These are phyloP conservation scores for Glaucidium brasilianum DNA, from an alignment of 2,113 vertebrate species.

Conservation along the genomic window DNA sequence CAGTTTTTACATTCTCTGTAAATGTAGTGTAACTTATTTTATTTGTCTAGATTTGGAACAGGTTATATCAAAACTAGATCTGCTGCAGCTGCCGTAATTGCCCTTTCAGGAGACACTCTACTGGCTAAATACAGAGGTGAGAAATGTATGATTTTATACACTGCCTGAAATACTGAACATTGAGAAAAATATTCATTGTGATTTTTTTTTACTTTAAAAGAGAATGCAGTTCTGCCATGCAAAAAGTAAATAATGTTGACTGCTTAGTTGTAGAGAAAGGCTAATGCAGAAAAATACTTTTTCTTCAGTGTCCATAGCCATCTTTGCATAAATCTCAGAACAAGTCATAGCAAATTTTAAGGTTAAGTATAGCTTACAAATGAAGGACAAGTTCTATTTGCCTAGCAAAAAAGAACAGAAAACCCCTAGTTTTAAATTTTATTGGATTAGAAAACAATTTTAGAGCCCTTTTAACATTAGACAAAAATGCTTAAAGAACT, in stretches of 20 bases:
- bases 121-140: slow-evolving; percentile 81
- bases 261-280: not conserved
- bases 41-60: slow-evolving; percentile 56
- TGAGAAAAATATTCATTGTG: not conserved
- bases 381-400: not conserved
- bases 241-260: not conserved
- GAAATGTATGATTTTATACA: not conserved
- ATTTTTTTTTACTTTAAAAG: not conserved
- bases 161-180: not conserved
- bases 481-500: not conserved
- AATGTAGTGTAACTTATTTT: not conserved
- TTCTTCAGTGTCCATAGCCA: not conserved
- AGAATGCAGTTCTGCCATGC: not conserved
- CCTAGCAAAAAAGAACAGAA: not conserved
- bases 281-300: not conserved
- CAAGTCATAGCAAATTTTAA: not conserved
- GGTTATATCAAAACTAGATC: slow-evolving; percentile 67
- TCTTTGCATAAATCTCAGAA: not conserved
- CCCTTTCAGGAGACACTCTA: slow-evolving; percentile 77
- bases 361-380: not conserved
- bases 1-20: not conserved
- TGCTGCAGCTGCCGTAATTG: slow-evolving; percentile 70
- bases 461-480: not conserved
- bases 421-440: not conserved
- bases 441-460: not conserved